Evolutionary conservation across 2,888 invertebrate genomes (phyloP), one percentile per base, ranked within the genome.

Genomic region (Hofmannophila pseudospretella): DNA sequence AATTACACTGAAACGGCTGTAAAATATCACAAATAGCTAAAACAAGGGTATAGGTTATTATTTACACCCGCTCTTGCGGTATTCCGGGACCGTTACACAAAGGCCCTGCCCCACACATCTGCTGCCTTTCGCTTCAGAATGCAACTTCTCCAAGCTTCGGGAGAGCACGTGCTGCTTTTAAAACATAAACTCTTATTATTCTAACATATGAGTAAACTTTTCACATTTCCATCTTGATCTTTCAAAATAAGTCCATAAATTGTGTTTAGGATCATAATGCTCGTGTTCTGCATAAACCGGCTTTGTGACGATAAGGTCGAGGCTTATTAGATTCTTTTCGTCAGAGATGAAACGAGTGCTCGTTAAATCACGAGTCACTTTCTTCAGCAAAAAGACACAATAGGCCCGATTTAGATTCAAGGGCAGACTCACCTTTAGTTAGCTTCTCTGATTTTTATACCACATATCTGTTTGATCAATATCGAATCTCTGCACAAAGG

Each of bases 71-170:
- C 47, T n/a, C n/a, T 61, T 51, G 44, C 41, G 59, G 51, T 57
- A 60, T 60, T 58, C 51, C 35, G 39, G 41, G 42, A 45, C 47
- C 52, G 63, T 65, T 67, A 63, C 55, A 54, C 54, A 57, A 62
- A 60, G 62, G 50, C 44, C 41, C 51, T 44, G 23, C n/a, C 23
- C 23, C n/a, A 23, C 23, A 61, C 68, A 69, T 66, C 65, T 66
- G 67, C 55, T 61, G 51, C 44, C 45, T 34, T 54, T 49, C 49
- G 23, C 23, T 4, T 23, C 45, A 54, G 55, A 62, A 65, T 60
- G 57, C 47, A 47, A 37, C 35, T 48, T 35, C 42, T 54, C 45
- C 45, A 12, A 37, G 45, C 5, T 5, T 3, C 5, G 4, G 5
- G 23, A n/a, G 23, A 51, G 53, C 60, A 58, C 56, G 62, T 62